Evolutionary conservation across 2,888 invertebrate species (phyloP).

Genomic region (Schizaphis graminum): DNA sequence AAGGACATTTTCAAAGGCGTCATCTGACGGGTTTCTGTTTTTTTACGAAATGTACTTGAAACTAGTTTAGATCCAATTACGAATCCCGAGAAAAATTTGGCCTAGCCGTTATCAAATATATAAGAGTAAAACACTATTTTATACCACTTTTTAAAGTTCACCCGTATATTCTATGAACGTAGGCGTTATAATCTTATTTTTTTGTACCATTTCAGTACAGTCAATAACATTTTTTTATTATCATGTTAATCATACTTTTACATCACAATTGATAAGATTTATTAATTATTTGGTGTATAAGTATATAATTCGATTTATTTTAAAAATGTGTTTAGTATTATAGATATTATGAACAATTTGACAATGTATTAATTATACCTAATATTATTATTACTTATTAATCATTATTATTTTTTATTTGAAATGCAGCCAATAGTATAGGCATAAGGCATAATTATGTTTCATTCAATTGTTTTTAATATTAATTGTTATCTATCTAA

Average conservation of each 20-base stretch:
- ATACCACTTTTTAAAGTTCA: not conserved
- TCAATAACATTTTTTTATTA: not conserved
- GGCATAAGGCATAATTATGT: not conserved
- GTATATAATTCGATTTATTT: not conserved
- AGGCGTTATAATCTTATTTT: not conserved
- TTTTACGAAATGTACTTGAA: not conserved
- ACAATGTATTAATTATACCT: not conserved
- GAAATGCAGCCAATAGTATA: not conserved
- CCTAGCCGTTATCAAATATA: not conserved
- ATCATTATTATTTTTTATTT: not conserved
- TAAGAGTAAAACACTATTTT: not conserved
- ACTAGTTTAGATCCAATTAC: not conserved
- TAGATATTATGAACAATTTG: not conserved
- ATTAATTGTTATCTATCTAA: not conserved
- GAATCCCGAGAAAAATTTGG: not conserved
- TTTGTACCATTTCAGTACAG: not conserved
- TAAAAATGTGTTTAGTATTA: not conserved
- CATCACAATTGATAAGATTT: not conserved
- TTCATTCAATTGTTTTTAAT: not conserved
- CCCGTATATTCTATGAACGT: not conserved
- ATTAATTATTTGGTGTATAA: not conserved
- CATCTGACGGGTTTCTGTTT: not conserved
- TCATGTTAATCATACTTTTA: not conserved
- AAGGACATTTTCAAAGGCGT: not conserved
- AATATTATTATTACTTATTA: not conserved